Percentiles rank a stretch among this genome's conserved stretches.
These are phyloP conservation scores for Pristionchus pacificus DNA, from an alignment of 1,140 invertebrate species.

Conservation along the genomic window DNA sequence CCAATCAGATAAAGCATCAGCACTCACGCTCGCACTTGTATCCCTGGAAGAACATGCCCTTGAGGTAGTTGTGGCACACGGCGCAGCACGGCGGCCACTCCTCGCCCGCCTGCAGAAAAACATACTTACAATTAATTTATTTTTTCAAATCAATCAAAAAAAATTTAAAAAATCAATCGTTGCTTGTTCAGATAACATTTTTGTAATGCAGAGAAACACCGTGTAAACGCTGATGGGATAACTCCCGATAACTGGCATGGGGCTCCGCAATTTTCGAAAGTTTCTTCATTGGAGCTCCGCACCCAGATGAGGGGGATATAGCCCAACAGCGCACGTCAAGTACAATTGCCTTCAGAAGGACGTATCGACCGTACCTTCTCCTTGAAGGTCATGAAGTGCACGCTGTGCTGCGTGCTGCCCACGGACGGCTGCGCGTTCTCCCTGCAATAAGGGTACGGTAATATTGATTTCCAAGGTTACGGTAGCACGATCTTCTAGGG, in stretches of 20 bases:
- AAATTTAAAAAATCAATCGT: too few relatives aligned
- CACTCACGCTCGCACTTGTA: slow-evolving; percentile 36
- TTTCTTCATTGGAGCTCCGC: too few relatives aligned
- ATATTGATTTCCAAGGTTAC: neutral
- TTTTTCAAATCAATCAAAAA: too few relatives aligned
- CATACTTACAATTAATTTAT: too few relatives aligned
- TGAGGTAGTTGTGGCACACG: slow-evolving; percentile 29
- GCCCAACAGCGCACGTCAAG: too few relatives aligned
- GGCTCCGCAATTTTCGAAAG: too few relatives aligned
- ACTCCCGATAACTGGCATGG: too few relatives aligned
- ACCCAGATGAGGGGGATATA: too few relatives aligned
- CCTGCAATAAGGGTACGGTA: slow-evolving; percentile 12
- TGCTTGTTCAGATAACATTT: too few relatives aligned
- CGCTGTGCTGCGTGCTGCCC: slow-evolving; percentile 20
- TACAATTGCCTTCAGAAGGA: too few relatives aligned
- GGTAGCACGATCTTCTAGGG: slow-evolving; percentile 1
- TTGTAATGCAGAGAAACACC: too few relatives aligned
- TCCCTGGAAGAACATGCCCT: slow-evolving; percentile 37
- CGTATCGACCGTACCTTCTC: neutral
- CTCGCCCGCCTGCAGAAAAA: neutral
- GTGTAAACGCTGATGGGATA: too few relatives aligned
- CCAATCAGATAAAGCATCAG: neutral
- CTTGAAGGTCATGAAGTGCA: slow-evolving; percentile 24
- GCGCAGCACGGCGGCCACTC: slow-evolving; percentile 15
- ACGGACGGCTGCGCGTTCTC: slow-evolving; percentile 25